Percentiles rank a stretch among this genome's conserved stretches.
phyloP scores from a whole-genome alignment of 2,797 vertebrate species.

The Leptodactylus fallax region DNA sequence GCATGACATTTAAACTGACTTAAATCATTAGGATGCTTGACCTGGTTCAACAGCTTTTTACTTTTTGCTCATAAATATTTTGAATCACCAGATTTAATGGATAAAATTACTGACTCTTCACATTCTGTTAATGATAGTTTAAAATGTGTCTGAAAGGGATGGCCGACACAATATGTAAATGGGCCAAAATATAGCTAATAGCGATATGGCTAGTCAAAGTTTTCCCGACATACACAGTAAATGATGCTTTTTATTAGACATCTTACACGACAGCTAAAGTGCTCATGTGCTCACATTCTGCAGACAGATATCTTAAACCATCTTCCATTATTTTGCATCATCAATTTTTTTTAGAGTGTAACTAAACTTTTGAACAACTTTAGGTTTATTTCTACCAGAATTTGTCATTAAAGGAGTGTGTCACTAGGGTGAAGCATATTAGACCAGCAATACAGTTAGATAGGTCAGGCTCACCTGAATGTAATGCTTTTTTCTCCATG shows the following conservation, averaged over 20 bases:
- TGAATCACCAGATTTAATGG: constrained; percentile 39
- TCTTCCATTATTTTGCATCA: too few species aligned
- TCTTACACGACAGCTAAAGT: not conserved
- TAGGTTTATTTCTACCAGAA: too few species aligned
- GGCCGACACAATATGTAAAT: not conserved
- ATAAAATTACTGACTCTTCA: constrained; percentile 30
- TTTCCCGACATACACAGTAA: not conserved
- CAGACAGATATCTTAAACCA: too few species aligned
- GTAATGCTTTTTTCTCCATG: too few species aligned
- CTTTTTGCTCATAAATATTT: constrained; percentile 53
- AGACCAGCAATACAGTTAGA: too few species aligned
- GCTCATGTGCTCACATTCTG: not conserved
- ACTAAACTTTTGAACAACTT: too few species aligned
- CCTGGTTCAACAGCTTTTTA: constrained; percentile 53
- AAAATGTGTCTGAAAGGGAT: constrained; percentile 20
- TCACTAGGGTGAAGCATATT: too few species aligned
- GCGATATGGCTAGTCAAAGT: not conserved
- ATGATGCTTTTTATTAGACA: not conserved
- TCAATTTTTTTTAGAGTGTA: too few species aligned
- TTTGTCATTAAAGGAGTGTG: too few species aligned
- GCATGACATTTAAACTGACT: constrained; percentile 56
- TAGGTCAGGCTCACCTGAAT: too few species aligned
- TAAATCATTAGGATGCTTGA: constrained; percentile 58
- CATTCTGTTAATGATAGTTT: constrained; percentile 39
- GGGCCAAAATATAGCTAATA: not conserved